Percentiles rank a stretch among this genome's conserved stretches.
These are phyloP conservation scores for Ancistrus triradiatus DNA, from an alignment of 2,113 vertebrate species.

Conservation along the genomic window DNA sequence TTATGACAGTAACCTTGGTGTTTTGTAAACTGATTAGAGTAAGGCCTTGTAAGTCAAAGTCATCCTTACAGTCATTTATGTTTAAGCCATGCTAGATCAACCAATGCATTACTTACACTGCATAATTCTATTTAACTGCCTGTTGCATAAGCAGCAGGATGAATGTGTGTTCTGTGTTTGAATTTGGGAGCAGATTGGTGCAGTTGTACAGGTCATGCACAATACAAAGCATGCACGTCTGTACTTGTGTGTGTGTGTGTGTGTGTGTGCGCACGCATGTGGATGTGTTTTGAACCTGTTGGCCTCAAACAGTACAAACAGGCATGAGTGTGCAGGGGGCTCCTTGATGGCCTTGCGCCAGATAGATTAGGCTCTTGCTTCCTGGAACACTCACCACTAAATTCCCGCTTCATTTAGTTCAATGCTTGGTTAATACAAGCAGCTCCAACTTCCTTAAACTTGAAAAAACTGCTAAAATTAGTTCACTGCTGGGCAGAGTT, in stretches of 20 bases:
- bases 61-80: no score
- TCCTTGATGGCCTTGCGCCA: constrained; percentile 48
- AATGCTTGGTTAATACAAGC: constrained; percentile 72
- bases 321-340: constrained; percentile 53
- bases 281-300: constrained; percentile 36
- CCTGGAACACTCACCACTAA: constrained; percentile 73
- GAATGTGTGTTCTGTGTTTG: background rate
- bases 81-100: no score
- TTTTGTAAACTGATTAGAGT: no score
- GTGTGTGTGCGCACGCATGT: background rate
- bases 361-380: constrained; percentile 59
- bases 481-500: constrained; percentile 69
- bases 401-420: constrained; percentile 76
- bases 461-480: constrained; percentile 70
- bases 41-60: no score
- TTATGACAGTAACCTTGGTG: no score
- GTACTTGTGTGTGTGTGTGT: background rate
- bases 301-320: constrained; percentile 46
- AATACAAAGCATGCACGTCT: background rate
- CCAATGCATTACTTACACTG: no score
- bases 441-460: constrained; percentile 50
- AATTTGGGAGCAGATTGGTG: background rate
- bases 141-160: background rate
- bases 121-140: constrained; percentile 3
- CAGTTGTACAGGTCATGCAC: constrained; percentile 8